phyloP scores from a whole-genome alignment of 2,113 vertebrate species.

The Lepus americanus region DNA sequence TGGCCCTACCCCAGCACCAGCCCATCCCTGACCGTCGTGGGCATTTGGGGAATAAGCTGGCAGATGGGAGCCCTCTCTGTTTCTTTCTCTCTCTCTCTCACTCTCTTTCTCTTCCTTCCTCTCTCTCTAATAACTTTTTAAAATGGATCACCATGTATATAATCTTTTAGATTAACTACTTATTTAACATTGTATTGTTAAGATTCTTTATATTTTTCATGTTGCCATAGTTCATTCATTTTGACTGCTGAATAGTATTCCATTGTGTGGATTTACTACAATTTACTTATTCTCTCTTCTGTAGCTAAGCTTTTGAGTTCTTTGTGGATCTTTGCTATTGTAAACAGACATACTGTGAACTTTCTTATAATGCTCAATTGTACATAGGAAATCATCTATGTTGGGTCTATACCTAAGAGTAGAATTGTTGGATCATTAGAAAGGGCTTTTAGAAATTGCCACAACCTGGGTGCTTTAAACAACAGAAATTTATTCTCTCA shows the following conservation, averaged over 20 bases:
- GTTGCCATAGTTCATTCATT: background rate
- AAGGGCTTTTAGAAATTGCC: background rate
- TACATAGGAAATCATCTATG: background rate
- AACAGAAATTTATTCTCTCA: background rate
- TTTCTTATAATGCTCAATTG: background rate
- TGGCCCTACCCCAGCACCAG: too few relatives aligned
- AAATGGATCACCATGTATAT: background rate
- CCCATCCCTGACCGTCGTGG: too few relatives aligned
- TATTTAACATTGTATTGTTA: background rate
- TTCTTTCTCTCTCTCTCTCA: too few relatives aligned
- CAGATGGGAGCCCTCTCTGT: too few relatives aligned
- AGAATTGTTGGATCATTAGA: background rate
- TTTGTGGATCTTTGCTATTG: background rate
- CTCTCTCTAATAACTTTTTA: too few relatives aligned
- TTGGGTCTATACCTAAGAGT: background rate
- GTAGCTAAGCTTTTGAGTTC: background rate
- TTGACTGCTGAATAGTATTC: slow-evolving; percentile 29
- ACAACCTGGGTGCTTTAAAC: background rate
- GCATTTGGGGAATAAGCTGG: too few relatives aligned
- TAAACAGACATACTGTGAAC: background rate
- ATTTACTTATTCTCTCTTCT: background rate
- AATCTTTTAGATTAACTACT: background rate
- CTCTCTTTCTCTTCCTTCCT: too few relatives aligned
- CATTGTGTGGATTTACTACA: background rate
- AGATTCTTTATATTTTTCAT: background rate